Conservation (phyloP, 2,113 vertebrate genomes). For the Anguilla japonica region DNA sequence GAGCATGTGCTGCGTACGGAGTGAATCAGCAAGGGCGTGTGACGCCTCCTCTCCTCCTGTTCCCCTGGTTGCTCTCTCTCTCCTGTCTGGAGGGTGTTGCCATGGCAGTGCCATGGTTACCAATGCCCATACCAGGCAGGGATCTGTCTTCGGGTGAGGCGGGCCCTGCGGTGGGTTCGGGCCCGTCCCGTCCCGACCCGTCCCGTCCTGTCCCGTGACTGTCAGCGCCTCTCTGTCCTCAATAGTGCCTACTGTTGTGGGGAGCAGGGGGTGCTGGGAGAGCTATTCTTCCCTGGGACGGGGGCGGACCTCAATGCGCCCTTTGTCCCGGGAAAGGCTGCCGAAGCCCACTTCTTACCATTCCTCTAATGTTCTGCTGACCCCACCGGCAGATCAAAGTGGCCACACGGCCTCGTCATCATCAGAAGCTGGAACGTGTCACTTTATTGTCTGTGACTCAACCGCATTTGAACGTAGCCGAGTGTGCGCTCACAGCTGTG, state of each 20-base stretch:
- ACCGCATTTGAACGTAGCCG: background rate
- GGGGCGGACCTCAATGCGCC: background rate
- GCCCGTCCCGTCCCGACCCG: background rate
- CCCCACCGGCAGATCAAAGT: background rate
- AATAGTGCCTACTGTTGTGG: background rate
- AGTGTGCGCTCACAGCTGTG: background rate
- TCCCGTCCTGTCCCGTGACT: background rate
- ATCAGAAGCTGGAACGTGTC: background rate
- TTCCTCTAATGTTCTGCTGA: background rate
- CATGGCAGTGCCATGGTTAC: conserved; percentile 2
- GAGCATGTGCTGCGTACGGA: background rate
- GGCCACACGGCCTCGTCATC: background rate
- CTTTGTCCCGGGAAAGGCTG: background rate
- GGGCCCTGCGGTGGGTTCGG: background rate
- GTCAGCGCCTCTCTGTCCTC: background rate
- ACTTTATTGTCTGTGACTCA: background rate
- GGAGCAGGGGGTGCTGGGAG: background rate
- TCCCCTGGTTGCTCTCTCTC: background rate
- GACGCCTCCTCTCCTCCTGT: background rate
- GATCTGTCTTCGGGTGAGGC: background rate
- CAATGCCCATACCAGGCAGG: background rate
- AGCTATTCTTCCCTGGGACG: background rate
- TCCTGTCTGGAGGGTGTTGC: background rate
- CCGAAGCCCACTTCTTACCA: background rate
- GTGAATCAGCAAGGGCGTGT: background rate